phyloP scores from a whole-genome alignment of 2,888 invertebrate species.

The Tipula vernalis region DNA sequence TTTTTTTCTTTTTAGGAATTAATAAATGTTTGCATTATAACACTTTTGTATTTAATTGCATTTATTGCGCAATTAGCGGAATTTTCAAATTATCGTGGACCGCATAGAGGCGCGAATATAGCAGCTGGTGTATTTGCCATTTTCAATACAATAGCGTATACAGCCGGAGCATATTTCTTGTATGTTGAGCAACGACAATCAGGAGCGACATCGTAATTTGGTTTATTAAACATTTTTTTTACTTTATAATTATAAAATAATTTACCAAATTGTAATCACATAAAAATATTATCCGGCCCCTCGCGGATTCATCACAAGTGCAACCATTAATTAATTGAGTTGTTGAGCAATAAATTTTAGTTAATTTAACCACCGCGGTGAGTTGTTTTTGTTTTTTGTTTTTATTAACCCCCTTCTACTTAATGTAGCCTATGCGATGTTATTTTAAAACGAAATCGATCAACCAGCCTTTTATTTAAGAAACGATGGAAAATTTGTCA shows the following conservation, averaged over 20 bases:
- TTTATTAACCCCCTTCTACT: neutral
- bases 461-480: neutral
- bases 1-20: slow-evolving; percentile 53
- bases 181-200: slow-evolving; percentile 57
- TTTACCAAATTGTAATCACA: neutral
- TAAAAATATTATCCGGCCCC: neutral
- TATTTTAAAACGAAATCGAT: neutral
- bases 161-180: slow-evolving; percentile 60
- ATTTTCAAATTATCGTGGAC: slow-evolving; percentile 36
- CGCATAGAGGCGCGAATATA: slow-evolving; percentile 37
- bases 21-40: slow-evolving; percentile 55
- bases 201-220: slow-evolving; percentile 18
- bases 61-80: slow-evolving; percentile 66
- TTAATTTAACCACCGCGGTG: neutral
- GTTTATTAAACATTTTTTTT: neutral
- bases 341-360: neutral
- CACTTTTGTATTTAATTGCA: slow-evolving; percentile 62
- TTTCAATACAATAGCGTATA: slow-evolving; percentile 69
- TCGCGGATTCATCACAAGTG: neutral
- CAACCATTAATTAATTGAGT: neutral
- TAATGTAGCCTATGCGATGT: neutral
- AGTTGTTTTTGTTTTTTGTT: neutral
- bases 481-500: neutral
- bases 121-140: slow-evolving; percentile 73
- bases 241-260: neutral